These are phyloP conservation scores for Neomorphus geoffroyi DNA, from an alignment of 2,797 vertebrate genomes.

Conservation along the genomic window DNA sequence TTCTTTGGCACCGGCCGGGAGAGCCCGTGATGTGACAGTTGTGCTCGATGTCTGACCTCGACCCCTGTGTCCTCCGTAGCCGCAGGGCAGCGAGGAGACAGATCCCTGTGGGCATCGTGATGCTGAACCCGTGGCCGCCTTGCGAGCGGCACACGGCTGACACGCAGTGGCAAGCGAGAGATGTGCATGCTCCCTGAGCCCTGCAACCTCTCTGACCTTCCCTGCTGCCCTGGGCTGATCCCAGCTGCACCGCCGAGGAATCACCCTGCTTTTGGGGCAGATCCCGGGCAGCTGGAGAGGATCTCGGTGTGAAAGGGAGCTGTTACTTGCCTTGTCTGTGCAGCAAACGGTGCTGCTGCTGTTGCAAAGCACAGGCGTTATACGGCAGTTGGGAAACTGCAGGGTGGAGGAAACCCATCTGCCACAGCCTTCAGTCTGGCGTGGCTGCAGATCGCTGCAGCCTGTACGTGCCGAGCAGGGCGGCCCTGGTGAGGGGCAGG, in stretches of 20 bases:
- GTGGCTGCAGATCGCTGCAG: background rate
- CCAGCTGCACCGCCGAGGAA: background rate
- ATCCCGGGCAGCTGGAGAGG: background rate
- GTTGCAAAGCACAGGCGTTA: background rate
- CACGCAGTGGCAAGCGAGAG: constrained; percentile 47
- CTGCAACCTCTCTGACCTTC: background rate
- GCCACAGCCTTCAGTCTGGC: rapidly evolving
- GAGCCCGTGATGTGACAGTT: background rate
- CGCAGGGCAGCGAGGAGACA: background rate
- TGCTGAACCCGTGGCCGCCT: background rate
- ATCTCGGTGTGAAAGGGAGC: background rate
- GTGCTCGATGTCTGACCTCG: background rate
- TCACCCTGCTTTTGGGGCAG: background rate
- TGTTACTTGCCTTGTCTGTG: no score
- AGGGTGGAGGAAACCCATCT: background rate
- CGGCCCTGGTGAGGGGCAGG: background rate
- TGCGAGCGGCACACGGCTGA: constrained; percentile 26
- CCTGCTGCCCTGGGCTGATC: background rate
- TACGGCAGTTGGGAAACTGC: rapidly evolving
- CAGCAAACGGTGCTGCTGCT: background rate
- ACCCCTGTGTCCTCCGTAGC: rapidly evolving
- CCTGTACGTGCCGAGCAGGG: background rate
- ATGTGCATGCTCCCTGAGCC: background rate
- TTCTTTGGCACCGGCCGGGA: background rate
- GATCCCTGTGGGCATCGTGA: background rate